Base-by-base conservation (phyloP, 2,888 invertebrate genomes). In the Oscheius myriophilus region DNA sequence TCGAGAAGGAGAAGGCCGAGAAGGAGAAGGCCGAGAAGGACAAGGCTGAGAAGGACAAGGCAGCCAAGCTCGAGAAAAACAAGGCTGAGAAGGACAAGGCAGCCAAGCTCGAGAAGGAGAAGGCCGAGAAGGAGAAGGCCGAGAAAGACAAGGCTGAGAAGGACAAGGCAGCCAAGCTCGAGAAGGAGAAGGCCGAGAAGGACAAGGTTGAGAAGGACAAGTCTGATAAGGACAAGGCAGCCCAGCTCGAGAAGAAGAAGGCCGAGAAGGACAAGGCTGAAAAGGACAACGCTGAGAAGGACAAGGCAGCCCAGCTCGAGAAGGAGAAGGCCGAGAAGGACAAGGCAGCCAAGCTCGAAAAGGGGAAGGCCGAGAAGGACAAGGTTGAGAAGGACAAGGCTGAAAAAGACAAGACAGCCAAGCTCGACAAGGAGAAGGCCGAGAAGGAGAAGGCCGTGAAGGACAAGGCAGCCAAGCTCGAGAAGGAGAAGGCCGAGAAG, bases 401-500 rank as follows among this genome's bases (percentile, higher is more conserved):
- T 25, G 54, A n/a, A n/a, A n/a, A n/a, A n/a, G n/a, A n/a, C n/a
- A n/a, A n/a, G n/a, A n/a, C n/a, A n/a, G n/a, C n/a, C n/a, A n/a
- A n/a, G n/a, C n/a, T n/a, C n/a, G n/a, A 54, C 21, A 54, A 54
- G 26, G 23, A 23, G 26, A 54, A 54, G 26, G 21, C 54, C 26
- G 54, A 54, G 23, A 54, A 54, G n/a, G 54, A 54, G 54, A 54
- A 54, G 54, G 54, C 54, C 26, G 54, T 26, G 26, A 54, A 54
- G 26, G 54, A 54, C 23, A 54, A 54, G 54, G 54, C 26, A n/a
- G n/a, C n/a, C n/a, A n/a, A n/a, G n/a, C n/a, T n/a, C 54, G 54
- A 54, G 23, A 54, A 54, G 54, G 11, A 11, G 12, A 54, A 54
- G 54, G 26, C 23, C 54, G 54, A 54, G 23, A 54, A 54, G 54